Conservation (phyloP, 1,140 invertebrate species). For the Matsumurasca onukii region DNA sequence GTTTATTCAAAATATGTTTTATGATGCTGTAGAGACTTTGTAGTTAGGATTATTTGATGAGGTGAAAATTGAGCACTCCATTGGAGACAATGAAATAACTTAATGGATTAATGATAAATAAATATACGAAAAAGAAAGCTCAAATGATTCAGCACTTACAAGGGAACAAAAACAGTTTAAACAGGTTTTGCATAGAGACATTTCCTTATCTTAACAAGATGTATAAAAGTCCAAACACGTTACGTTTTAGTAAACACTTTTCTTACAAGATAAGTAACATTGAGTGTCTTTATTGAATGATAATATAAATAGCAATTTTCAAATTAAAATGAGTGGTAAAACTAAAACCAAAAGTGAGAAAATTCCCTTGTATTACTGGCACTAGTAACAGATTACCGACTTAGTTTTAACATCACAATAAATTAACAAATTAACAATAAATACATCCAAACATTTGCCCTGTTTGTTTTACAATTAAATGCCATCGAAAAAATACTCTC, state of each 20-base stretch:
- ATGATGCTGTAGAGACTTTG: background rate
- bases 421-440: constrained; percentile 23
- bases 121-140: constrained; percentile 18
- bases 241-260: too few species aligned
- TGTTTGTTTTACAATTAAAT: constrained; percentile 22
- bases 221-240: too few species aligned
- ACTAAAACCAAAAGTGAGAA: too few species aligned
- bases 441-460: constrained; percentile 25
- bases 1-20: constrained; percentile 30
- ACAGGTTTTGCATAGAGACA: too few species aligned
- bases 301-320: too few species aligned
- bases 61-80: constrained; percentile 11
- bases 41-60: constrained; percentile 7
- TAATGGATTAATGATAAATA: constrained; percentile 16
- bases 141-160: background rate
- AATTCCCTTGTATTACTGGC: too few species aligned
- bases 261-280: too few species aligned
- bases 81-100: constrained; percentile 8
- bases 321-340: too few species aligned
- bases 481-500: background rate
- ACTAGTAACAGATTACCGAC: constrained; percentile 26
- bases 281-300: too few species aligned
- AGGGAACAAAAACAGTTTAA: too few species aligned
- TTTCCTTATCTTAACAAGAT: too few species aligned
- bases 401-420: constrained; percentile 28